These are phyloP conservation scores for Drosophila nigromelanica DNA, from an alignment of 1,140 invertebrate species.

Conservation along the genomic window DNA sequence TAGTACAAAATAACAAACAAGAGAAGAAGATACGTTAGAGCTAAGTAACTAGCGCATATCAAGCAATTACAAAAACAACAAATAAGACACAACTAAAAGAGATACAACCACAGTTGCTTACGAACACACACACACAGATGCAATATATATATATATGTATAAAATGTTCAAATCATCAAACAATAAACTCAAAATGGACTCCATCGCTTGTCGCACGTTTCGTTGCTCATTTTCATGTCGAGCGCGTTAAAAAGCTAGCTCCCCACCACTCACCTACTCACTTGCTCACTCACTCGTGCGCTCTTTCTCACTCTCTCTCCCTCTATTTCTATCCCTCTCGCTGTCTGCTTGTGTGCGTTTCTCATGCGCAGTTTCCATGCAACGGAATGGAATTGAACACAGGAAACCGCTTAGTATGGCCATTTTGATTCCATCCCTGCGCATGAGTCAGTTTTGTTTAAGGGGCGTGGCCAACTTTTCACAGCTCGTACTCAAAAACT, in stretches of 20 bases:
- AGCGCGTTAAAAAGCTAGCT: conserved; percentile 74
- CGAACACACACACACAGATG: conserved; percentile 7
- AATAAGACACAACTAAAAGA: conserved; percentile 36
- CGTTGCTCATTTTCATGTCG: conserved; percentile 83
- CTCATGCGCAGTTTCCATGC: conserved; percentile 46
- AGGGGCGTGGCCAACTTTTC: conserved; percentile 50
- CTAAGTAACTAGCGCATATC: conserved; percentile 59
- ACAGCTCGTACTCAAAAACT: conserved; percentile 32
- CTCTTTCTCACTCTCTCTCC: conserved; percentile 1
- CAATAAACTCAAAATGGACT: conserved; percentile 84
- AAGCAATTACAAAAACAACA: conserved; percentile 67
- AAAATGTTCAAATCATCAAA: conserved; percentile 84
- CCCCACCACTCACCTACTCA: conserved; percentile 34
- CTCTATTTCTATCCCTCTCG: conserved; percentile 20
- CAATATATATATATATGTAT: conserved; percentile 54
- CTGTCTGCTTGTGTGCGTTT: conserved; percentile 9
- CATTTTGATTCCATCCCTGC: conserved; percentile 60
- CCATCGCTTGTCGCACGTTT: conserved; percentile 81
- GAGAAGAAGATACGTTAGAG: conserved; percentile 31
- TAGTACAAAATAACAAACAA: conserved; percentile 6
- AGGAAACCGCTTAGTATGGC: conserved; percentile 33
- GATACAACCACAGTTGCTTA: conserved; percentile 55
- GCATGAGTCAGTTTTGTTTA: conserved; percentile 45
- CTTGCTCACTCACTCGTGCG: conserved; percentile 11
- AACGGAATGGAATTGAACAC: conserved; percentile 59